Conservation (phyloP, 2,888 invertebrate species). For the Drosophila rellima region DNA sequence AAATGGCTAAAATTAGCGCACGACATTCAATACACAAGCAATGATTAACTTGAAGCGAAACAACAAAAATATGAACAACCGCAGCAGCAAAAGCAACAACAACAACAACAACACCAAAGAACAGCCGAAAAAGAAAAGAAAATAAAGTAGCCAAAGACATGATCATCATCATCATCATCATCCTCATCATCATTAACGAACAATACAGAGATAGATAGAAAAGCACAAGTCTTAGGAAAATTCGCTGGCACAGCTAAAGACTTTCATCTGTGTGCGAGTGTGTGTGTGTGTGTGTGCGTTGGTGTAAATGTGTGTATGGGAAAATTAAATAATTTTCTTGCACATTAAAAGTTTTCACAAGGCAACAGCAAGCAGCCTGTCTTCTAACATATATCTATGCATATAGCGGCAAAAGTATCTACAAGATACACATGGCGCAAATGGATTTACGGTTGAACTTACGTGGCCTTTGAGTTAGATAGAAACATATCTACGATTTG, state of each 20-base stretch:
- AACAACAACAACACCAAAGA: conserved; percentile 15
- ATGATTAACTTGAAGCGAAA: conserved; percentile 75
- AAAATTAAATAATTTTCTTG: conserved; percentile 81
- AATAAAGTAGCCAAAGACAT: conserved; percentile 72
- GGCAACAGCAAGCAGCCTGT: conserved; percentile 35
- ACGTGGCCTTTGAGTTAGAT: conserved; percentile 60
- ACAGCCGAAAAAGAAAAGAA: conserved; percentile 57
- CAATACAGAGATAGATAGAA: conserved; percentile 22
- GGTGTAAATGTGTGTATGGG: conserved; percentile 47
- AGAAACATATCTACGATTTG: conserved; percentile 3
- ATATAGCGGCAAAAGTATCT: conserved; percentile 61
- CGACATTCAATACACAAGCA: conserved; percentile 80
- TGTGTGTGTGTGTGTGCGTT: conserved; percentile 20
- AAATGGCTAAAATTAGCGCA: conserved; percentile 82
- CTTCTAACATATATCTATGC: conserved; percentile 33
- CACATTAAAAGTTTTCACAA: conserved; percentile 78
- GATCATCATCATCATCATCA: conserved; percentile 43
- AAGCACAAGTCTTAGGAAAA: conserved; percentile 38
- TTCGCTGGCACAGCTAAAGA: conserved; percentile 57
- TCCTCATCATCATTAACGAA: conserved; percentile 30
- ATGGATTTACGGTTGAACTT: conserved; percentile 65
- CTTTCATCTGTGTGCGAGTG: conserved; percentile 13
- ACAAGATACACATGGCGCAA: conserved; percentile 75
- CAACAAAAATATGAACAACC: conserved; percentile 72
- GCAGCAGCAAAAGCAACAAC: conserved; percentile 34